Evolutionary conservation across 2,797 vertebrate species (phyloP), one percentile per base, ranked within the genome.

Genomic region (Remorina albescens): DNA sequence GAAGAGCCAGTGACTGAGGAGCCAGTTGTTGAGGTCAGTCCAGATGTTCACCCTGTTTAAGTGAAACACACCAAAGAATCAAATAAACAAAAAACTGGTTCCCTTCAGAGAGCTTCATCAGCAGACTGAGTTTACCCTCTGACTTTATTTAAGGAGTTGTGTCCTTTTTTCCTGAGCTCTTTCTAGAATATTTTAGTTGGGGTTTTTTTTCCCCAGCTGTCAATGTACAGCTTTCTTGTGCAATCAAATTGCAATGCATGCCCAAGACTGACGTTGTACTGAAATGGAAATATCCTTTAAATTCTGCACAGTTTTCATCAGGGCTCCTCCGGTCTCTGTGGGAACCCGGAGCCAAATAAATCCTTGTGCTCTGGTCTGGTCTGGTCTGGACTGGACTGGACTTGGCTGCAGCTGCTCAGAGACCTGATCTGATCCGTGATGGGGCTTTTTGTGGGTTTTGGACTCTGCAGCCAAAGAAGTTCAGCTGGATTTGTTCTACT

Each of bases 21-120:
- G 86, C 82, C 87, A 30, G 46, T 85, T 63, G 71, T 76, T 76
- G 92, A 93, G 91, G 93, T 93, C 75, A 87, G 74, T 82, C 57
- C 72, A 66, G 55, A 70, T 76, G 65, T 81, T 73, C 16, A 7
- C 44, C 39, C 16, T 60, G 34, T 55, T 19, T 41, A n/a, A n/a
- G n/a, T 4, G 11, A 2, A 41, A 11, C 36, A 12, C 10, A 37
- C 10, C n/a, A n/a, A n/a, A n/a, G n/a, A n/a, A n/a, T n/a, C n/a
- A n/a, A n/a, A n/a, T n/a, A n/a, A 5, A 6, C n/a, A 21, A 16
- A 21, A 57, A 13, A 39, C 25, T 3, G 41, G 41, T 26, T 41
- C 36, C n/a, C 23, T 41, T 41, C n/a, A 36, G 15, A 12, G 3
- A 16, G 15, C 37, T 16, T 39, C 37, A 3, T 39, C 37, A 15